Base-by-base conservation (phyloP, 1,140 invertebrate species). In the Lordiphosa collinella region DNA sequence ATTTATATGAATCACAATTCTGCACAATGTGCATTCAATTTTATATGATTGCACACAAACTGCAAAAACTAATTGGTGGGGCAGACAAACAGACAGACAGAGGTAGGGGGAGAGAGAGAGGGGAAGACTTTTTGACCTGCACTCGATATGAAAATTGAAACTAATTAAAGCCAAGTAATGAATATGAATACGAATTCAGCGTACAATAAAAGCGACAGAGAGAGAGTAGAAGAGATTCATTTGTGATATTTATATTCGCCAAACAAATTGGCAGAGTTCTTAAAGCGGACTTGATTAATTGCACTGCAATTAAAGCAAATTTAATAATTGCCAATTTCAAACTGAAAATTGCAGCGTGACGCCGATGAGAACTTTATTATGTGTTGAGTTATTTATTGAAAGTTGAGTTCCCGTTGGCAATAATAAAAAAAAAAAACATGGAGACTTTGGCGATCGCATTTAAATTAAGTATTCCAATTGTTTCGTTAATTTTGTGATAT, bases 161-260 rank as follows among this genome's bases (percentile, higher is more conserved):
- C 67, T 79, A 75, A 79, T 79, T 79, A 79, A 70, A 79, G 65
- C 35, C 32, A 37, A 58, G 78, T 60, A 60, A 67, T 68, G 36
- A 59, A 59, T 68, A 58, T n/a, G n/a, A n/a, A n/a, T n/a, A n/a
- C n/a, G n/a, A n/a, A n/a, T n/a, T n/a, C n/a, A n/a, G n/a, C n/a
- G n/a, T n/a, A n/a, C n/a, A n/a, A n/a, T n/a, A n/a, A n/a, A n/a
- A n/a, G n/a, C n/a, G n/a, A n/a, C n/a, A 18, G 18, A 18, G 18
- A 16, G 14, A 18, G 18, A 18, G 18, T 18, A 18, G 18, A 25
- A 25, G 22, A 25, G 22, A 25, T 7, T 25, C 22, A 25, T 25
- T 7, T 25, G 22, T 6, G 22, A 25, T 7, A 25, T 25, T 25
- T 4, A 25, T 25, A 25, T 57, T 47, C 46, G n/a, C 22, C 38